Evolutionary conservation across 2,888 invertebrate species (phyloP), one percentile per base, ranked within the genome.

Genomic region (Cantharis lateralis): DNA sequence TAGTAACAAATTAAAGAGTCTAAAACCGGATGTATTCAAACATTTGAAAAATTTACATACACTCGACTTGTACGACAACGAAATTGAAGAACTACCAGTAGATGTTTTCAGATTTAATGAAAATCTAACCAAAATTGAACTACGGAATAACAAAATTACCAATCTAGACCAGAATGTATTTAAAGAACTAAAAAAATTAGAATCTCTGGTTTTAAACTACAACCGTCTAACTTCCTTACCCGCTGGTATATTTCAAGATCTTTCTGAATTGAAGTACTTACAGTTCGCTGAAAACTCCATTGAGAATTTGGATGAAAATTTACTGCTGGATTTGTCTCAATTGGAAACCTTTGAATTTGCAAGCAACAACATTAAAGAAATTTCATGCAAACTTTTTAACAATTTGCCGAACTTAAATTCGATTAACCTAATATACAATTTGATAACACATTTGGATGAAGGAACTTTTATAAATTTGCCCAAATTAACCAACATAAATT

Each of bases 151-250:
- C 16, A 18, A 32, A 63, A n/a, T 76, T 9, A 11, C 32, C 15
- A 15, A 15, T 15, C 10, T 76, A 13, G 24, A 18, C 10, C 13
- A 13, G 16, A 32, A 63, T 10, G 15, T 68, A 5, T 15, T 76
- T 7, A 70, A 69, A 18, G 61, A 69, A 16, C 11, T 70, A n/a
- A 18, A 13, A 3, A 76, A 72, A 63, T 24, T 76, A 61, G 20
- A 76, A 70, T 48, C 63, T 15, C n/a, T 76, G 10, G n/a, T 63
- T 15, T 48, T 76, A 11, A 48, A 72, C 10, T 18, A 70, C 2
- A 76, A 76, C 26, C 32, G 20, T 13, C 10, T 74, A n/a, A 28
- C 13, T 2, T 62, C n/a, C 11, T 13, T 68, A 15, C 32, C n/a
- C 13, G 24, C 1, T 15, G 61, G 18, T 10, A 16, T 68, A 68